Evolutionary conservation across 2,797 vertebrate genomes (phyloP).

Genomic region (Sebastes iracundus): DNA sequence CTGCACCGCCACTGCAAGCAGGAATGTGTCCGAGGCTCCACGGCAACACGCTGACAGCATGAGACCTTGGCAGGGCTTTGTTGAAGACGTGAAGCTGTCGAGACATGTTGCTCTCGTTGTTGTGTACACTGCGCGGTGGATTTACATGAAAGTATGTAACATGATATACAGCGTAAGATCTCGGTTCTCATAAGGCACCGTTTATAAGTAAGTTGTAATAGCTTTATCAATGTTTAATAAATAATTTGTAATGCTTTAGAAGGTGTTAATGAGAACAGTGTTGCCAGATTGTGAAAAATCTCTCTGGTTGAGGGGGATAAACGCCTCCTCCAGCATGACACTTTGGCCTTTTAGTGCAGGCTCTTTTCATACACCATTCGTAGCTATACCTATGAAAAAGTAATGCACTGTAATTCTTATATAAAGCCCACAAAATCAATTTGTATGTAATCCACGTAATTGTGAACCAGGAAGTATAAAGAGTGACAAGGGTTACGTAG

Average conservation of each 20-base stretch:
- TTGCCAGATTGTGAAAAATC: neutral
- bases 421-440: no score
- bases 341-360: neutral
- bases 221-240: neutral
- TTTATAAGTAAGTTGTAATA: neutral
- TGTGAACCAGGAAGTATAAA: no score
- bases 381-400: no score
- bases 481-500: no score
- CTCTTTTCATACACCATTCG: no score
- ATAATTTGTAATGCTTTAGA: neutral
- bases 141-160: conserved; percentile 9
- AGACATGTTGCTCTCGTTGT: conserved; percentile 16
- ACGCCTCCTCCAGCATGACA: neutral
- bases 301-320: neutral
- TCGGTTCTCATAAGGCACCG: neutral
- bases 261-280: neutral
- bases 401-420: no score
- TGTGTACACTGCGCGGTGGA: neutral
- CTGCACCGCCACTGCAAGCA: conserved; percentile 49
- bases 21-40: conserved; percentile 62
- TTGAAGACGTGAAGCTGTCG: conserved; percentile 21
- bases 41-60: conserved; percentile 37
- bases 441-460: no score
- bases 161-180: neutral
- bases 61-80: conserved; percentile 35